Evolutionary conservation across 2,113 vertebrate species (phyloP), one percentile per base, ranked within the genome.

Genomic region (Orthonyx spaldingii): DNA sequence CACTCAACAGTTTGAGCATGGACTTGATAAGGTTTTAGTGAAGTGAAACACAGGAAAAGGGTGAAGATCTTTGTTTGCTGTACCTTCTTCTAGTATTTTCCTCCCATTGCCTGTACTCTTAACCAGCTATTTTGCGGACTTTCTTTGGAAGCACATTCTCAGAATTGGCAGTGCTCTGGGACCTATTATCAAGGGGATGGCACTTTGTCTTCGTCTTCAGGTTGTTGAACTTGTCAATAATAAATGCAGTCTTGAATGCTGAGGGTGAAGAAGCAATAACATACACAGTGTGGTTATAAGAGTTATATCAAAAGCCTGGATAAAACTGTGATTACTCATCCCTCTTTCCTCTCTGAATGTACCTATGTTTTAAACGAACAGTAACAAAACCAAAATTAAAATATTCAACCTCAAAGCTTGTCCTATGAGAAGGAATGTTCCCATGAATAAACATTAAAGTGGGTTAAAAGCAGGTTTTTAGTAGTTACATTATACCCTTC

Each of bases 291-390:
- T 84, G 37, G 3, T 78, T 65, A 11, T 27, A 76, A 16, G 10
- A 46, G 33, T 63, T 71, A 32, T 6, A 33, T 76, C 16, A 68
- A 89, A 95, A 76, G 7, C 7, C 5, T 63, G 18, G 47, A 16
- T 84, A 49, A 93, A 91, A 35, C 16, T 64, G 7, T 44, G 17
- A 19, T 89, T 71, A 52, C 18, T 56, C 3, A 5, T 55, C 10
- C 8, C 0, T 3, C 24, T 71, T 81, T 42, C 23, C 13, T 59
- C 49, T 1, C 1, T 3, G 1, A 82, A 60, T 56, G 12, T 72
- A 46, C 9, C 13, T 1, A 3, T 33, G 5, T 83, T 92, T 92
- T 87, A 74, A 60, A 47, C 1, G 0, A 75, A 26, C 8, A 13
- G 4, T 59, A 42, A 55, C 10, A n/a, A 86, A 90, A 47, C 11